These are phyloP conservation scores for Ennomos quercinarius DNA, from an alignment of 2,888 invertebrate species.

Conservation along the genomic window DNA sequence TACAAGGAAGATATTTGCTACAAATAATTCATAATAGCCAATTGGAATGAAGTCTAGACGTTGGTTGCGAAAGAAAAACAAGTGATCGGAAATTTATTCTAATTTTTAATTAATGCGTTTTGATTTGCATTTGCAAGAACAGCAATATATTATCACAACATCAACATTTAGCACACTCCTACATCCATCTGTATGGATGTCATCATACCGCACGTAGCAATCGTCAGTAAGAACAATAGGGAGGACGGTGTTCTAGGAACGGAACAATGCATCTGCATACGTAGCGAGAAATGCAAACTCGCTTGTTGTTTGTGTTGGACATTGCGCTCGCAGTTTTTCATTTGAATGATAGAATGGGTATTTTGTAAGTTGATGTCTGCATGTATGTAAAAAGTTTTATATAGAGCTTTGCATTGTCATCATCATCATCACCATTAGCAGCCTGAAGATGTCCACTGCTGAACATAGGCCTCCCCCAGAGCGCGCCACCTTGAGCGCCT, in stretches of 20 bases:
- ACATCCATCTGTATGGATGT: conserved; percentile 9
- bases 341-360: background rate
- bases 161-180: background rate
- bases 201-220: conserved; percentile 17
- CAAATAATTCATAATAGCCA: too few relatives aligned
- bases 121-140: conserved; percentile 1
- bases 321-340: conserved; percentile 1
- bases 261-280: conserved; percentile 31
- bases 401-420: too few relatives aligned
- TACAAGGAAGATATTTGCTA: too few relatives aligned
- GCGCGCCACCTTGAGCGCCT: too few relatives aligned
- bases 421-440: too few relatives aligned
- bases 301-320: conserved; percentile 3
- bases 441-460: too few relatives aligned
- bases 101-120: background rate
- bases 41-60: too few relatives aligned
- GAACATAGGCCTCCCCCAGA: too few relatives aligned
- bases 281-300: conserved; percentile 14
- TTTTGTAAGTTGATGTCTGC: too few relatives aligned
- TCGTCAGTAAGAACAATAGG: conserved; percentile 16
- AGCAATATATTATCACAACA: background rate
- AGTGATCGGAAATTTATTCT: background rate
- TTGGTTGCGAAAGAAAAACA: background rate
- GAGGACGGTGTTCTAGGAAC: conserved; percentile 27
- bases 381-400: too few relatives aligned